Base-by-base conservation (phyloP, 2,113 vertebrate species). In the Dicaeum eximium region DNA sequence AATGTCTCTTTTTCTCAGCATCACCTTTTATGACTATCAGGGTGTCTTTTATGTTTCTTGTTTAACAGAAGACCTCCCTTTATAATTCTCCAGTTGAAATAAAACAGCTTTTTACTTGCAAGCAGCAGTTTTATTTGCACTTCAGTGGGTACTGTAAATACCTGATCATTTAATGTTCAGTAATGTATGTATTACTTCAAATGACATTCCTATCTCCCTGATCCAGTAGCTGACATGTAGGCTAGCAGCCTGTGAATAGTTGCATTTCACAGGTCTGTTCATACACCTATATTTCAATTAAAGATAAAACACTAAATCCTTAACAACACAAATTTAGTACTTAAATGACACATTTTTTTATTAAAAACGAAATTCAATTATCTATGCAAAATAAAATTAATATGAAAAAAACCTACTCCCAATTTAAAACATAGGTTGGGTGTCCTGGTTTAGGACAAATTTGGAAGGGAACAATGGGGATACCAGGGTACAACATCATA, bases 161-260 rank as follows among this genome's bases (percentile, higher is more conserved):
- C 30, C 50, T 70, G 42, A 77, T 25, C 14, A 90, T 83, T 90
- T 86, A 80, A 48, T 54, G 64, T 90, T 86, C 35, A 35, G 14
- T 48, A 42, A 25, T 5, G 3, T 53, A 22, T 37, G 8, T n/a
- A 53, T 61, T 67, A 17, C 11, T 84, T 56, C 5, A 72, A 57
- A 54, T 6, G 18, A 31, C 24, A 44, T 70, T 58, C 56, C 5
- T 1, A 31, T 57, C 20, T 86, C 23, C 33, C 65, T 74, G 28
- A 47, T 28, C 14, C 30, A 72, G 44, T 4, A 48, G 24, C 15
- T 58, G 53, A n/a, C 9, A 30, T 2, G 2, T 12, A 72, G 11
- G 27, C 25, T 80, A 42, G 53, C n/a, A 58, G 6, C 0, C 0
- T 54, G 25, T 30, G n/a, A 86, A 50, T 6, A 57, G 45, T 22